These are phyloP conservation scores for Hydrozoanthus tunicans DNA, from an alignment of 64 coral and sea anemone species.

Conservation along the genomic window DNA sequence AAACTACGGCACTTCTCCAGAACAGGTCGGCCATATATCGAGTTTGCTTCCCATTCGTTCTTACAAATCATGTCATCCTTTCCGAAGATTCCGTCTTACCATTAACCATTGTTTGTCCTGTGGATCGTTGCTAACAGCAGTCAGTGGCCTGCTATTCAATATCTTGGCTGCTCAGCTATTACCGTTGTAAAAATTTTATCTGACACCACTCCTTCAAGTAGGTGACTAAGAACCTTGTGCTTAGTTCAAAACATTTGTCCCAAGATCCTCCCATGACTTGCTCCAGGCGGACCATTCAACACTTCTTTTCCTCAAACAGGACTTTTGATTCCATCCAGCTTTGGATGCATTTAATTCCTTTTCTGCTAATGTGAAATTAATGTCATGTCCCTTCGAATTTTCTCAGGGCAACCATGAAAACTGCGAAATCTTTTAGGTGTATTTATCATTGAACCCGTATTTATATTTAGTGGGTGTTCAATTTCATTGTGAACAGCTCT, in stretches of 20 bases:
- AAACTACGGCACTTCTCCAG: slow-evolving; percentile 7
- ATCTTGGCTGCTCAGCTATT: slow-evolving; percentile 7
- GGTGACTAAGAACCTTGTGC: slow-evolving; percentile 9
- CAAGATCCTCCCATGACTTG: not conserved
- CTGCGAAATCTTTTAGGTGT: slow-evolving; percentile 16
- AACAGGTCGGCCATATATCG: slow-evolving; percentile 50
- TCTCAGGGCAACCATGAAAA: slow-evolving; percentile 18
- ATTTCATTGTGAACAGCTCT: slow-evolving; percentile 30
- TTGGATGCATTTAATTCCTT: slow-evolving; percentile 31
- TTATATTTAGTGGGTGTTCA: slow-evolving; percentile 38
- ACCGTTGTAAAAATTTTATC: slow-evolving; percentile 1
- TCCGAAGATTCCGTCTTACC: not conserved
- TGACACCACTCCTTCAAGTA: not conserved
- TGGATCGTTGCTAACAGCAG: slow-evolving; percentile 31
- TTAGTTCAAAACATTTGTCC: not conserved
- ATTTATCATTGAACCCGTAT: slow-evolving; percentile 53
- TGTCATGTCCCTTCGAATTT: slow-evolving; percentile 24
- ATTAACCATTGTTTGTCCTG: slow-evolving; percentile 26
- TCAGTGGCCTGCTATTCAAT: slow-evolving; percentile 2
- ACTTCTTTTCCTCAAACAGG: not conserved
- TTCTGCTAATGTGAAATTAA: slow-evolving; percentile 26
- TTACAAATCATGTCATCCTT: slow-evolving; percentile 43
- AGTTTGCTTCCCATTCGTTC: slow-evolving; percentile 39
- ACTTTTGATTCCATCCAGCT: slow-evolving; percentile 38
- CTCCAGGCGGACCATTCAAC: not conserved